These are phyloP conservation scores for Acropora tenuis DNA, from an alignment of 64 coral and sea anemone species.

Conservation along the genomic window DNA sequence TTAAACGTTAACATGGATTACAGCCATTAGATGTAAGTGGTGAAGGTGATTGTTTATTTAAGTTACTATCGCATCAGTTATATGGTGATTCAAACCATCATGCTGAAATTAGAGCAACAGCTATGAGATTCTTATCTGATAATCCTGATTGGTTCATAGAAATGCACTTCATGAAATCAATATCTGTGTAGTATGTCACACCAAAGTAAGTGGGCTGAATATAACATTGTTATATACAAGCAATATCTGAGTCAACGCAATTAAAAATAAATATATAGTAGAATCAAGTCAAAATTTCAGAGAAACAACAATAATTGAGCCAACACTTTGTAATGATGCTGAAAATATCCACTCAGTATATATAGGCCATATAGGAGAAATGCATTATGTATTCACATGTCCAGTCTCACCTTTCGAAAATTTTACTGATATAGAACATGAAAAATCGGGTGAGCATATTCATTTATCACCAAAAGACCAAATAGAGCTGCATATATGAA, in stretches of 20 bases:
- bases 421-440: too few species aligned
- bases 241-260: slow-evolving; percentile 67
- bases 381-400: slow-evolving; percentile 46
- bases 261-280: slow-evolving; percentile 74
- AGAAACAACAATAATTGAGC: slow-evolving; percentile 64
- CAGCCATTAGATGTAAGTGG: slow-evolving; percentile 72
- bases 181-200: slow-evolving; percentile 52
- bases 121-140: slow-evolving; percentile 29
- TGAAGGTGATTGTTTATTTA: slow-evolving; percentile 60
- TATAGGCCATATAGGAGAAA: slow-evolving; percentile 72
- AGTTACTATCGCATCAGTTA: slow-evolving; percentile 51
- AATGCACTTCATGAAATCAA: slow-evolving; percentile 32
- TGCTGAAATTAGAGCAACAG: slow-evolving; percentile 34
- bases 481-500: slow-evolving; percentile 82
- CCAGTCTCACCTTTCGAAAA: too few species aligned
- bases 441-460: too few species aligned
- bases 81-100: slow-evolving; percentile 46
- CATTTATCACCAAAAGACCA: slow-evolving; percentile 37
- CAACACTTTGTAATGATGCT: slow-evolving; percentile 22
- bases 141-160: slow-evolving; percentile 59
- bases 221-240: slow-evolving; percentile 81
- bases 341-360: slow-evolving; percentile 63
- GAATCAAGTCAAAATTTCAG: slow-evolving; percentile 70
- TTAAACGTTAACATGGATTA: slow-evolving; percentile 48
- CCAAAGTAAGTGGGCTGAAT: slow-evolving; percentile 57